Conservation (phyloP, 2,113 vertebrate species). For the Onychorhynchus coronatus region DNA sequence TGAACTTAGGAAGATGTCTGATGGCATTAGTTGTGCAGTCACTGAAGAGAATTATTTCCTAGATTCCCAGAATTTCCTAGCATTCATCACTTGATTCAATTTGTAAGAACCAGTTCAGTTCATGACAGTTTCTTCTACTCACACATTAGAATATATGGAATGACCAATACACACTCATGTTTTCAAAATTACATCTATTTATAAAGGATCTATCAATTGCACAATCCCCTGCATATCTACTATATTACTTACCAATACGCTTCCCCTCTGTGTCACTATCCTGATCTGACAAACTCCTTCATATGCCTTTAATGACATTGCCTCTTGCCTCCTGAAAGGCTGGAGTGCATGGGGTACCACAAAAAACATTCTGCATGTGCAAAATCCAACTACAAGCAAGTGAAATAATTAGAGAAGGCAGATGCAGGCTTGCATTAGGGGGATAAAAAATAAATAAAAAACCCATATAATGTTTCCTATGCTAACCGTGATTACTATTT, state of each 20-base stretch:
- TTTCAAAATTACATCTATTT: not conserved
- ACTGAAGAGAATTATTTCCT: not conserved
- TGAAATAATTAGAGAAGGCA: not conserved
- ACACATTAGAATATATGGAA: not conserved
- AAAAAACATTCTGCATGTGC: not conserved
- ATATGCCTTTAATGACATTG: not conserved
- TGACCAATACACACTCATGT: not conserved
- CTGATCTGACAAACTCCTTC: not conserved
- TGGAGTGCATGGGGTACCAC: rapidly evolving
- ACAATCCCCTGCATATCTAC: not conserved
- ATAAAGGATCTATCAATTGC: not conserved
- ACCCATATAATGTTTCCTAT: not conserved
- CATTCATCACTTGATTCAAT: not conserved
- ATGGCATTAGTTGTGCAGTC: not conserved
- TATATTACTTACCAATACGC: not conserved
- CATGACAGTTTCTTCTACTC: not conserved
- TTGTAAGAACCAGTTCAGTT: not conserved
- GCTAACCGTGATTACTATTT: not conserved
- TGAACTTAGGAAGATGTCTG: not conserved
- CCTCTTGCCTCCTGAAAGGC: not conserved
- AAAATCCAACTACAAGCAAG: not conserved
- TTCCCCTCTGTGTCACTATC: rapidly evolving
- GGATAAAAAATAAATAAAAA: not conserved
- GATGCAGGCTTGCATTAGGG: not conserved
- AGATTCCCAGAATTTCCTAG: not conserved